Evolutionary conservation across 2,113 vertebrate genomes (phyloP).

Genomic region (Vidua chalybeata): DNA sequence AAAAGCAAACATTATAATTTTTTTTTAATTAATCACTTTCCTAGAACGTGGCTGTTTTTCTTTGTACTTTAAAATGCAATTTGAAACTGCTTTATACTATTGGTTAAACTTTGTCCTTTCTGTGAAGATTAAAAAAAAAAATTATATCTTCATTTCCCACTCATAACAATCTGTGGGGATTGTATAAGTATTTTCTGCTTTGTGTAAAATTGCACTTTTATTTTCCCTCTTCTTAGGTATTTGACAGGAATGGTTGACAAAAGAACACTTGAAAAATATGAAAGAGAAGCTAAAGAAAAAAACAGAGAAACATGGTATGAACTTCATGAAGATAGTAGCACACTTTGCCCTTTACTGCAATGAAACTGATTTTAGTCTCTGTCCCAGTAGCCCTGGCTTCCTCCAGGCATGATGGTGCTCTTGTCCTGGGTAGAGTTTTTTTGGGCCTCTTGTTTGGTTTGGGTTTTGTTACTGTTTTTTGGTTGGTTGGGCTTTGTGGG

Average conservation of each 20-base stretch:
- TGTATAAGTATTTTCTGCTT: background rate
- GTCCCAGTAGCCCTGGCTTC: background rate
- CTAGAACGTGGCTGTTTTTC: background rate
- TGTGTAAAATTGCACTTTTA: background rate
- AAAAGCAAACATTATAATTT: background rate
- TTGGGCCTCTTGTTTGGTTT: background rate
- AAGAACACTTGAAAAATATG: constrained; percentile 98
- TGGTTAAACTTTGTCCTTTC: background rate
- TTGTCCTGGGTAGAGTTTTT: background rate
- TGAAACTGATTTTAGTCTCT: background rate
- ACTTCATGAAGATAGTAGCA: background rate
- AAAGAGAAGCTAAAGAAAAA: constrained; percentile 99
- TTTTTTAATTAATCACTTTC: background rate
- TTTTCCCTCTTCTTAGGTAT: constrained; percentile 78
- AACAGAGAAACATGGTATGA: constrained; percentile 98
- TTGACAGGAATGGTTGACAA: constrained; percentile 99
- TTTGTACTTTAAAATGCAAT: background rate
- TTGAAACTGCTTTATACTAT: background rate
- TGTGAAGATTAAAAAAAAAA: background rate
- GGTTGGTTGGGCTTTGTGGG: background rate
- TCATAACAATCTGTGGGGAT: background rate
- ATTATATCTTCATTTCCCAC: background rate
- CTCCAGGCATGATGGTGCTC: background rate
- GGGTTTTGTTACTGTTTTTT: background rate
- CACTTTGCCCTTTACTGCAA: background rate